Base-by-base conservation (phyloP, 1,140 invertebrate species). In the Nasonia longicornis region DNA sequence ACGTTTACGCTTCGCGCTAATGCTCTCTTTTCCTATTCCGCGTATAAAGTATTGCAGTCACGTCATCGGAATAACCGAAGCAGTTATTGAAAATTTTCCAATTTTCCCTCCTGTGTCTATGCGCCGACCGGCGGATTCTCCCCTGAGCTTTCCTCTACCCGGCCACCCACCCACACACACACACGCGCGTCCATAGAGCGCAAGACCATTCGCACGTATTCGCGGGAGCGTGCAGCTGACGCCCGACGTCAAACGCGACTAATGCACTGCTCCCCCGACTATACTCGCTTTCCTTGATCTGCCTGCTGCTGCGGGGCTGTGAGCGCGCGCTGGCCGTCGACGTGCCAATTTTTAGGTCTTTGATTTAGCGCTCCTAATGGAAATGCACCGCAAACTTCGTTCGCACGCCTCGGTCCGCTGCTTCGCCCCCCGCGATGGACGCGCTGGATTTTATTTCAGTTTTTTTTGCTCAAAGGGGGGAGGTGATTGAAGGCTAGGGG, bases 161-260 rank as follows among this genome's bases (percentile, higher is more conserved):
- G 16, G 14, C 14, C 48, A 58, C 52, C 14, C 20, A 20, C 52
- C 14, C 48, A 58, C 52, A 1, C 20, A 20, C 20, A 20, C 3
- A 58, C 6, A 58, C 52, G 1, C n/a, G 0, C 3, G 22, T 35
- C 20, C 45, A 12, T n/a, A 83, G 70, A 83, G 83, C 64, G 8
- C n/a, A 58, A 58, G 52, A 58, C 52, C 82, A 58, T 81, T 84
- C 83, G 85, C 87, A 86, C 86, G 84, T 63, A 63, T 85, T 35
- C 71, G 45, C 10, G 64, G 8, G 86, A 85, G 85, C 81, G 79
- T 85, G 87, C 87, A 89, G 88, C 88, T 89, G 89, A 88, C 86
- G 87, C 86, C 85, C 85, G 83, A 87, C 84, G 88, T 89, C 88
- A 89, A 89, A 89, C 84, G 87, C 88, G 87, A 88, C 87, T 88